These are phyloP conservation scores for Micrasema longulum DNA, from an alignment of 1,140 invertebrate species.

Conservation along the genomic window DNA sequence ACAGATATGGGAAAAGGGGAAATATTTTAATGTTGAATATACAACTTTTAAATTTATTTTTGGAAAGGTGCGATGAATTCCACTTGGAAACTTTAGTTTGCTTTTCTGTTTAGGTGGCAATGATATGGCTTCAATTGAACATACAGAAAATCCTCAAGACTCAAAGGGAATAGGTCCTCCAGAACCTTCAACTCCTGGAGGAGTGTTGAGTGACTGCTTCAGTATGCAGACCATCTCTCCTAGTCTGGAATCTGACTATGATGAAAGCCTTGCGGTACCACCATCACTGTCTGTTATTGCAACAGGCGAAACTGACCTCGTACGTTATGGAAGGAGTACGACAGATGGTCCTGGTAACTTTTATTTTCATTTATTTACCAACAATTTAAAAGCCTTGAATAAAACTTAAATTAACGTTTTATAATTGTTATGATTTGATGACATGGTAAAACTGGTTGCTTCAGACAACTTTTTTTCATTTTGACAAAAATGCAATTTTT, in stretches of 20 bases:
- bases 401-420: too few relatives aligned
- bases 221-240: constrained; percentile 28
- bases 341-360: constrained; percentile 34
- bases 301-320: background rate
- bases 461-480: too few relatives aligned
- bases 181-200: constrained; percentile 32
- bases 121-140: constrained; percentile 28
- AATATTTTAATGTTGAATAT: too few relatives aligned
- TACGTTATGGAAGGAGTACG: constrained; percentile 4
- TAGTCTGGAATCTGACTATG: constrained; percentile 59
- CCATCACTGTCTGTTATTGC: constrained; percentile 62
- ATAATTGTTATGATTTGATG: too few relatives aligned
- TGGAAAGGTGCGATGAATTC: too few relatives aligned
- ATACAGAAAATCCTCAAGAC: background rate
- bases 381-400: too few relatives aligned
- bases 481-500: too few relatives aligned
- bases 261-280: constrained; percentile 65
- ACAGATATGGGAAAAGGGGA: too few relatives aligned
- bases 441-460: too few relatives aligned
- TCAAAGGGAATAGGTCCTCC: background rate
- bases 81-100: too few relatives aligned
- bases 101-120: constrained; percentile 13
- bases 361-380: too few relatives aligned
- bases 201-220: constrained; percentile 24
- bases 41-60: too few relatives aligned